Evolutionary conservation across 2,888 invertebrate genomes (phyloP).

Genomic region (Rhingia campestris): DNA sequence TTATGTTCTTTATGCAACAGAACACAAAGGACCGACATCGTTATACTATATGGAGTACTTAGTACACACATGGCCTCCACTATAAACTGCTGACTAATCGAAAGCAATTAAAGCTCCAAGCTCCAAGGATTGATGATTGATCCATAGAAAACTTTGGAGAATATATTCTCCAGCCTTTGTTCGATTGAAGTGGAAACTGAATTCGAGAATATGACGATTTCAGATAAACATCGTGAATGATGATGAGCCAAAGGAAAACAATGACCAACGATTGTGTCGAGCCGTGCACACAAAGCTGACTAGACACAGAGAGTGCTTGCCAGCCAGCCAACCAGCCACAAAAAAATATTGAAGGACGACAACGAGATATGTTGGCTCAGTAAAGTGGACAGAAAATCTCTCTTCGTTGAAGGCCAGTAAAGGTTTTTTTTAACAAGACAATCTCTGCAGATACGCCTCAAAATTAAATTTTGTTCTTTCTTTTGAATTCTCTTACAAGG

Average conservation of each 20-base stretch:
- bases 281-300: neutral
- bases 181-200: slow-evolving; percentile 29
- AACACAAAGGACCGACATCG: neutral
- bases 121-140: slow-evolving; percentile 43
- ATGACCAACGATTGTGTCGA: slow-evolving; percentile 43
- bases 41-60: neutral
- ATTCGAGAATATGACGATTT: slow-evolving; percentile 39
- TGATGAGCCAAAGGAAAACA: slow-evolving; percentile 56
- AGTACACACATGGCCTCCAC: slow-evolving; percentile 12
- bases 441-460: neutral
- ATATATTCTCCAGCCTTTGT: slow-evolving; percentile 4
- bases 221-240: slow-evolving; percentile 56
- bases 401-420: neutral
- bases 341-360: no score
- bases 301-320: neutral
- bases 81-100: slow-evolving; percentile 53
- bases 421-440: neutral
- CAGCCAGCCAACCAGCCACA: no score
- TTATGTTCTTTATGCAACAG: neutral
- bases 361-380: neutral
- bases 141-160: neutral
- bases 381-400: neutral
- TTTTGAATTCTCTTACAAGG: no score
- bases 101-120: slow-evolving; percentile 40
- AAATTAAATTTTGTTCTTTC: slow-evolving; percentile 38